Base-by-base conservation (phyloP, 2,888 invertebrate species). In the Pristionchus arcanus region DNA sequence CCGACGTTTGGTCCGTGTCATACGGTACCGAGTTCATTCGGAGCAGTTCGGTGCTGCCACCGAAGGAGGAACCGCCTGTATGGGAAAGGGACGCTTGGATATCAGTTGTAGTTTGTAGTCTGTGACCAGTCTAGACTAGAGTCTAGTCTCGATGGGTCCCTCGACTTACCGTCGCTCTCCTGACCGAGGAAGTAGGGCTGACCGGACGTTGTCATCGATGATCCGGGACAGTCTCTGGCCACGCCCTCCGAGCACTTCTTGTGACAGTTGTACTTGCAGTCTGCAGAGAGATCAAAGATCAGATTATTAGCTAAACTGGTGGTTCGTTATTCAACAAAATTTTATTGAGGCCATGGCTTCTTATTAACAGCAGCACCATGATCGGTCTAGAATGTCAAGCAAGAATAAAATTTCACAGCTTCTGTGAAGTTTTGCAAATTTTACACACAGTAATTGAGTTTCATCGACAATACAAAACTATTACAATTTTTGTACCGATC, bases 251-350 rank as follows among this genome's bases (percentile, higher is more conserved):
- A 94, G 89, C 98, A 98, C 96, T 98, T 98, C 95, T 98, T 97
- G 96, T 98, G 98, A 91, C 97, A 97, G 96, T 98, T 98, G 96
- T 97, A 98, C 95, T 98, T 98, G 96, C 98, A 98, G 96, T 98
- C 96, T 95, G 91, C 4, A 66, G 34, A 15, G 28, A 34, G 66
- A 25, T 28, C 59, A 49, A 31, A n/a, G n/a, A 42, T 19, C 28
- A 42, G 37, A 77, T 15, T 15, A 77, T 3, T 15, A 59, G 7
- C 59, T 15, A 25, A 1, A 25, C 59, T 59, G 15, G 59, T 21
- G 19, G 1, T 59, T 59, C 59, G 3, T n/a, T n/a, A n/a, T n/a
- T n/a, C n/a, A n/a, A n/a, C n/a, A n/a, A n/a, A n/a, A n/a, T n/a
- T n/a, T n/a, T n/a, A n/a, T n/a, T n/a, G n/a, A n/a, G n/a, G n/a